Evolutionary conservation across 2,888 invertebrate species (phyloP), one percentile per base, ranked within the genome.

Genomic region (Standfussiana lucernea): DNA sequence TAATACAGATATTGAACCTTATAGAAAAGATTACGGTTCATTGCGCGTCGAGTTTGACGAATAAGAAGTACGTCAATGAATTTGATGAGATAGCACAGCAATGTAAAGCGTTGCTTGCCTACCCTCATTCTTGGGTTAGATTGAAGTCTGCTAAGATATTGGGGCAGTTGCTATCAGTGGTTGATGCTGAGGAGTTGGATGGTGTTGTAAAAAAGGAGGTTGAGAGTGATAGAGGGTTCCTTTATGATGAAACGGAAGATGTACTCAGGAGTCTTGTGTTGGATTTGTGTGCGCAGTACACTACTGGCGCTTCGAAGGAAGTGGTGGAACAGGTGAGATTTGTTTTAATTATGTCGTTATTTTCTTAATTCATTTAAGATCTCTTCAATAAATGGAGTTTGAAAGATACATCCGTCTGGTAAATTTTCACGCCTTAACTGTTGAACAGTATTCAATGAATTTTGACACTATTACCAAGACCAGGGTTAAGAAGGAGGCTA

Each of bases 101-200:
- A 90, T 97, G 98, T 88, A 98, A 98, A 93, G 97, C 96, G 32
- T 97, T 98, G 64, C 92, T 99, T 28, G 97, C 97, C 0, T 98
- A 99, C 93, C 98, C 98, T 24, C 99, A 99, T 92, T 97, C 98
- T 50, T 99, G 99, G 99, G 98, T 99, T 0, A 97, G 99, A 74
- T 95, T 98, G 66, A 97, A 97, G 77, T 97, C 99, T 0, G 97
- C 98, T 0, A 98, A 98, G 92, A 97, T 99, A 82, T 94, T 99
- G 64, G 98, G 98, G 0, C 97, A 97, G 67, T 96, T 99, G 70
- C 95, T 99, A 74, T 96, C 97, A 0, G 94, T 97, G 0, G 97
- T 98, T 67, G 97, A 98, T 89, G 94, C 97, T 15, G 97, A 97
- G 1, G 97, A 97, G 79, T 95, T 98, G 66, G 97, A 97, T 37